Conservation (phyloP, 1,140 invertebrate genomes). For the Propsilocerus akamusi region DNA sequence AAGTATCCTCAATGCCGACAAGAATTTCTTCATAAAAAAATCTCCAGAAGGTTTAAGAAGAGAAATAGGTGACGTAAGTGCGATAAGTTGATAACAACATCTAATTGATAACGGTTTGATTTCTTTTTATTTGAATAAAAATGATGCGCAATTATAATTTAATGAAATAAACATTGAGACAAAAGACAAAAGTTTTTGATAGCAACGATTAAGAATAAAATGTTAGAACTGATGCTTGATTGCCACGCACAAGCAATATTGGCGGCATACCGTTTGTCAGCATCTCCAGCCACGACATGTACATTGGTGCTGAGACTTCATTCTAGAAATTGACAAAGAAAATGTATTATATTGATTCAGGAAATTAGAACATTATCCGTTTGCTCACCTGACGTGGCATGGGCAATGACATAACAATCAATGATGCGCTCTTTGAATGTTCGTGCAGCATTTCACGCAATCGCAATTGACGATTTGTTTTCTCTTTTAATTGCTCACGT, state of each 20-base stretch:
- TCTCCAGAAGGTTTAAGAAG: no score
- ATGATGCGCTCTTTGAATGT: slow-evolving; percentile 53
- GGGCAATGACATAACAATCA: slow-evolving; percentile 69
- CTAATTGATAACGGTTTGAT: no score
- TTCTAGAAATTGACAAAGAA: slow-evolving; percentile 27
- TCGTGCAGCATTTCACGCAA: slow-evolving; percentile 57
- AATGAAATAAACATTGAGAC: no score
- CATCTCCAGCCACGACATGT: slow-evolving; percentile 81
- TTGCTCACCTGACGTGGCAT: slow-evolving; percentile 32
- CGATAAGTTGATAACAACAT: no score
- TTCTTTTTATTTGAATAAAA: no score
- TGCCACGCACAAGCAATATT: slow-evolving; percentile 68
- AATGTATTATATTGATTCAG: slow-evolving; percentile 5
- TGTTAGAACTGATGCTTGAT: slow-evolving; percentile 77
- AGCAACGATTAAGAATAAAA: slow-evolving; percentile 57
- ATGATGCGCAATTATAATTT: no score
- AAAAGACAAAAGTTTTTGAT: not conserved
- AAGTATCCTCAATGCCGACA: no score
- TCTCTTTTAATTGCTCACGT: slow-evolving; percentile 49
- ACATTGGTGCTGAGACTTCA: slow-evolving; percentile 63
- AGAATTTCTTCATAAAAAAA: no score
- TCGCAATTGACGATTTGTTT: slow-evolving; percentile 63
- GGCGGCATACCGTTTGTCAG: slow-evolving; percentile 71
- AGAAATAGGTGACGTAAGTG: no score
- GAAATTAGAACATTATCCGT: slow-evolving; percentile 1